Evolutionary conservation across 2,888 invertebrate species (phyloP).

Genomic region (Tipula lateralis): DNA sequence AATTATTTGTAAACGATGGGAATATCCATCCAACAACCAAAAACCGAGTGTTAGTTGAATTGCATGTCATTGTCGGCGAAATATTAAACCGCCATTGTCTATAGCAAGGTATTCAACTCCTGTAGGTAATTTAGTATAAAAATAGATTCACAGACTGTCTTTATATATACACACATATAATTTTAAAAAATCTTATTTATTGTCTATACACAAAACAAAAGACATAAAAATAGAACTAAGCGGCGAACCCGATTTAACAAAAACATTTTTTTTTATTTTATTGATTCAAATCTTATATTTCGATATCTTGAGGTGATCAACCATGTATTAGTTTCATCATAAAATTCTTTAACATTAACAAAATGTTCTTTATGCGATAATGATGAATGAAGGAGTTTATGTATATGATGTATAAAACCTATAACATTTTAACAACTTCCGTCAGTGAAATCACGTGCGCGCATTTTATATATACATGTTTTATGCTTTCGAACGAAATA

Average conservation of each 20-base stretch:
- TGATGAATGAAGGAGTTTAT: background rate
- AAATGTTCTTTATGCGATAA: background rate
- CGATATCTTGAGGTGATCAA: background rate
- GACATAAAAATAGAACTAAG: background rate
- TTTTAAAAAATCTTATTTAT: too few species aligned
- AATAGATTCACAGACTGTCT: too few species aligned
- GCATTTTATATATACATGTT: background rate
- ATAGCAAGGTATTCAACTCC: too few species aligned
- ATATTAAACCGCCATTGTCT: too few species aligned
- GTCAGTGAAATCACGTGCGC: background rate
- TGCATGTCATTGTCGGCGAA: too few species aligned
- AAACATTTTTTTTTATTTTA: background rate
- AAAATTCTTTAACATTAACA: background rate
- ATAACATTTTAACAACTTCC: background rate
- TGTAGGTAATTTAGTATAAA: background rate
- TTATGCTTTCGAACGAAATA: background rate
- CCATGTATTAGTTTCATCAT: background rate
- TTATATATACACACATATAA: too few species aligned
- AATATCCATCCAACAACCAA: too few species aligned
- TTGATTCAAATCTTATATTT: background rate
- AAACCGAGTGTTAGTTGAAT: too few species aligned
- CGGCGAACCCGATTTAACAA: background rate
- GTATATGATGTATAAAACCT: background rate
- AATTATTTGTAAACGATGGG: too few species aligned
- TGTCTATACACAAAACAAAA: background rate